phyloP scores from a whole-genome alignment of 2,888 invertebrate species.

The Itoplectis maculator region DNA sequence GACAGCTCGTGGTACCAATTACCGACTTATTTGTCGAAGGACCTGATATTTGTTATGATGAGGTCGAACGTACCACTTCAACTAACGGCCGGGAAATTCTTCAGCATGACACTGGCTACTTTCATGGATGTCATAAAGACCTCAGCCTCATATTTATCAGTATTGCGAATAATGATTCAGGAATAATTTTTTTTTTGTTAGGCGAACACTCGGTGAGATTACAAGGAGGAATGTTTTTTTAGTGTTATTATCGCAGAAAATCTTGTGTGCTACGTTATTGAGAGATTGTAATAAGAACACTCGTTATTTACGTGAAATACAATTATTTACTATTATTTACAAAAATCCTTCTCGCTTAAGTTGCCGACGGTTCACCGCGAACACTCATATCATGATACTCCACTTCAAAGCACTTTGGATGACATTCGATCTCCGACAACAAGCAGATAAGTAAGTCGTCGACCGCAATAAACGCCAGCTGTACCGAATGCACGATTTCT shows the following conservation, averaged over 20 bases:
- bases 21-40: conserved; percentile 68
- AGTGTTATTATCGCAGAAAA: conserved; percentile 5
- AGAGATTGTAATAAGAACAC: conserved; percentile 1
- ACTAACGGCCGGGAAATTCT: conserved; percentile 72
- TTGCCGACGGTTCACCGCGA: background rate
- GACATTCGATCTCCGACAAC: too few species aligned
- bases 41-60: conserved; percentile 73
- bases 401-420: background rate
- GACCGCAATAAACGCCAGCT: background rate
- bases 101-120: conserved; percentile 69
- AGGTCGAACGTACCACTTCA: conserved; percentile 71
- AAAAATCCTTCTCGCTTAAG: background rate
- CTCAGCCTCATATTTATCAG: conserved; percentile 71
- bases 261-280: background rate
- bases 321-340: background rate
- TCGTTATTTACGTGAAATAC: conserved; percentile 27
- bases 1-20: conserved; percentile 73
- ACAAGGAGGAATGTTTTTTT: background rate
- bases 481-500: background rate
- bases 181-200: conserved; percentile 44
- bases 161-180: conserved; percentile 71
- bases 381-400: background rate
- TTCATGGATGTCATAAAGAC: conserved; percentile 72
- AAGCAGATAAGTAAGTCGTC: background rate
- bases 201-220: background rate